phyloP scores from a whole-genome alignment of 2,113 vertebrate genomes.

The Elachura formosa region DNA sequence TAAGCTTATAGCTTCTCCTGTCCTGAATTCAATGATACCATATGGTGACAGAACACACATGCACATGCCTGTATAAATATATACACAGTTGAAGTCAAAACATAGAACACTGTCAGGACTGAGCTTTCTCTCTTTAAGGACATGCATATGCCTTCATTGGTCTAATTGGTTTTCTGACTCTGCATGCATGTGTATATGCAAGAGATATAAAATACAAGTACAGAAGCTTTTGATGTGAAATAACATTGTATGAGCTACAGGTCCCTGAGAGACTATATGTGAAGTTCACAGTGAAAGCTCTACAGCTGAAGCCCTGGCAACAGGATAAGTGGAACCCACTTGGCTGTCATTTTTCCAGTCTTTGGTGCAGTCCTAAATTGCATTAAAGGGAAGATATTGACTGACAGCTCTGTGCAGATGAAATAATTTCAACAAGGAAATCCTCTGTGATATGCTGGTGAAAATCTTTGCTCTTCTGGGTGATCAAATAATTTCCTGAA shows the following conservation, averaged over 20 bases:
- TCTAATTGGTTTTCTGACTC: constrained; percentile 13
- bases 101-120: neutral
- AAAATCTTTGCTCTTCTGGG: neutral
- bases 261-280: neutral
- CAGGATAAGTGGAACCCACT: neutral
- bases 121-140: constrained; percentile 1
- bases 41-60: constrained; percentile 44
- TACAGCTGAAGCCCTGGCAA: neutral
- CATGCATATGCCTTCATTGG: neutral
- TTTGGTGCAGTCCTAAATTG: neutral
- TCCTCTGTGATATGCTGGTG: neutral
- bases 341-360: neutral
- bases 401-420: neutral
- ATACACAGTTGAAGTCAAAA: constrained; percentile 25
- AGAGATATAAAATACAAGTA: neutral
- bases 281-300: neutral
- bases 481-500: neutral
- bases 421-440: neutral
- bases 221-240: neutral
- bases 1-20: constrained; percentile 30
- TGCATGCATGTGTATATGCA: neutral
- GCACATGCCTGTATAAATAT: constrained; percentile 14
- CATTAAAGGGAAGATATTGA: neutral
- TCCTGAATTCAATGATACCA: neutral
- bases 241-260: constrained; percentile 1